phyloP scores from a whole-genome alignment of 2,797 vertebrate species.

The Lophius americanus region DNA sequence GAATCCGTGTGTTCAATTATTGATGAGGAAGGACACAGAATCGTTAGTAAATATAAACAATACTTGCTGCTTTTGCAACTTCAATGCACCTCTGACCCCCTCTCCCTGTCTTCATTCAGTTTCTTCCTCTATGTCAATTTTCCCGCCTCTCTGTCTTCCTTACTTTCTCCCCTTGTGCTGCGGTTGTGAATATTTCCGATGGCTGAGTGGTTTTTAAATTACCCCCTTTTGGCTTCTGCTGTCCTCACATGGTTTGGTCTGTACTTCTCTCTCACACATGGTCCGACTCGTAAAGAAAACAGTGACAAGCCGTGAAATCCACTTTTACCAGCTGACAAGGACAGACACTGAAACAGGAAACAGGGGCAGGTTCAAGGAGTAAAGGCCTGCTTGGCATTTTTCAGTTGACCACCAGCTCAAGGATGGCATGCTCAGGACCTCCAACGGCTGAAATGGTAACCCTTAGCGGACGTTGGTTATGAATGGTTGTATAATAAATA shows the following conservation, averaged over 20 bases:
- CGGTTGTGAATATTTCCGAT: constrained; percentile 82
- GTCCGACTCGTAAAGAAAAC: constrained; percentile 78
- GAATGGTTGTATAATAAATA: too few species aligned
- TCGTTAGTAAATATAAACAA: constrained; percentile 79
- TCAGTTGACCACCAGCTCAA: constrained; percentile 35
- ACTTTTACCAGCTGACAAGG: constrained; percentile 79
- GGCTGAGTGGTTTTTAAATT: constrained; percentile 82
- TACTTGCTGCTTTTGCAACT: constrained; percentile 25
- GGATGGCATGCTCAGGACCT: constrained; percentile 20
- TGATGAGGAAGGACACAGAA: constrained; percentile 76
- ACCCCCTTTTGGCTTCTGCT: constrained; percentile 81
- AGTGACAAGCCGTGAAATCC: constrained; percentile 82
- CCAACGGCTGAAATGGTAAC: too few species aligned
- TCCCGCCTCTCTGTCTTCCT: constrained; percentile 35
- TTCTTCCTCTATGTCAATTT: constrained; percentile 25
- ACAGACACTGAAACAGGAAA: constrained; percentile 67
- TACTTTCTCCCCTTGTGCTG: constrained; percentile 53
- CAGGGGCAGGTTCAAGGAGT: constrained; percentile 50
- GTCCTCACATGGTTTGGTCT: constrained; percentile 79
- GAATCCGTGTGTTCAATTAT: constrained; percentile 76
- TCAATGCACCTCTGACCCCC: constrained; percentile 34
- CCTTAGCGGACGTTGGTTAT: too few species aligned
- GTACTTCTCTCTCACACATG: constrained; percentile 76
- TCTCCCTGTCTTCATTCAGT: constrained; percentile 29
- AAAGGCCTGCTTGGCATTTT: constrained; percentile 37